Evolutionary conservation across 1,140 invertebrate genomes (phyloP).

Genomic region (Hylaeus volcanicus): DNA sequence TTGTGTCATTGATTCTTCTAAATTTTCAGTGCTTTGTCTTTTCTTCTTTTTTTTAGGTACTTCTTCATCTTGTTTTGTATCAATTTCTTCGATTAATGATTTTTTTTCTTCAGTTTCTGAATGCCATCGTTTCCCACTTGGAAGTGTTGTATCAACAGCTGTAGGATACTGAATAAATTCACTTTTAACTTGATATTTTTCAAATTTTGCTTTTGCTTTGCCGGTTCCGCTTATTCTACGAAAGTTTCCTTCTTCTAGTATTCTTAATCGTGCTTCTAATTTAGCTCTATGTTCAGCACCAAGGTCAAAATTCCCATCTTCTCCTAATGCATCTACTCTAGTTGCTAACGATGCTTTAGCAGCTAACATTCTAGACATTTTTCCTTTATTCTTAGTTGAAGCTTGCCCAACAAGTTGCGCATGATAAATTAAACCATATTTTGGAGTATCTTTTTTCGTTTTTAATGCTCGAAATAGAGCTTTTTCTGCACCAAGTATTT

Average conservation of each 20-base stretch:
- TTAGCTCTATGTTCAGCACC: constrained; percentile 94
- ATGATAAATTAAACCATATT: constrained; percentile 99
- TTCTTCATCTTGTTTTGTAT: constrained; percentile 53
- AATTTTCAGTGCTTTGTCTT: constrained; percentile 65
- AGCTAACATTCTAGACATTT: constrained; percentile 98
- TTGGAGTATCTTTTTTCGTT: constrained; percentile 98
- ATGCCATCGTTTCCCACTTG: constrained; percentile 72
- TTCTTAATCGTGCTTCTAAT: constrained; percentile 88
- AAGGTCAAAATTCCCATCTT: constrained; percentile 89
- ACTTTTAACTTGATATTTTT: constrained; percentile 93
- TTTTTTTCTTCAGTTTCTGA: constrained; percentile 79
- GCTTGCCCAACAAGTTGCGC: constrained; percentile 95
- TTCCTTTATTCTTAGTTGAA: constrained; percentile 93
- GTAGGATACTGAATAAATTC: constrained; percentile 84
- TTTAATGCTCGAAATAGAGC: constrained; percentile 98
- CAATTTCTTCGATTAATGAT: constrained; percentile 76
- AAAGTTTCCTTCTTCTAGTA: constrained; percentile 92
- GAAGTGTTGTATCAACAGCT: constrained; percentile 83
- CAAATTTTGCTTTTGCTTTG: constrained; percentile 92
- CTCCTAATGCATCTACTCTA: constrained; percentile 97
- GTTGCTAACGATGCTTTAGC: constrained; percentile 96
- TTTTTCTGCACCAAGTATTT: constrained; percentile 99
- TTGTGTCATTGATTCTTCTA: constrained; percentile 64
- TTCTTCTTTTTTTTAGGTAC: constrained; percentile 70
- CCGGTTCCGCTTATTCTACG: constrained; percentile 92